Evolutionary conservation across 1,140 invertebrate species (phyloP).

Genomic region (fruit fly (Drosophila melanogaster)): DNA sequence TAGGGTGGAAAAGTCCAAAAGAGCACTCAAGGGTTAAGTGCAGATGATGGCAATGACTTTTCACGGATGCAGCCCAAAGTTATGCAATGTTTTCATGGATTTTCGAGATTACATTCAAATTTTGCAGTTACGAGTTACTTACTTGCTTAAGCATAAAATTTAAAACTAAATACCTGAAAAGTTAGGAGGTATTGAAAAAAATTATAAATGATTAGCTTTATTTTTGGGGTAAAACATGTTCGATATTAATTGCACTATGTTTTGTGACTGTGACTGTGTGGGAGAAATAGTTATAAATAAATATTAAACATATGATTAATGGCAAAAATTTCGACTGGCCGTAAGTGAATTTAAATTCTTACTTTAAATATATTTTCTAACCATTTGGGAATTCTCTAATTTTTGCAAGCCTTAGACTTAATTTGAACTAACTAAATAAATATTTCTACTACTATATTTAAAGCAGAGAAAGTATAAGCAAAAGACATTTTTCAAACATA

Average conservation of each 20-base stretch:
- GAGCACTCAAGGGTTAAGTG: conserved; percentile 13
- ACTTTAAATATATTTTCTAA: conserved; percentile 11
- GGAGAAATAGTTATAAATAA: conserved; percentile 32
- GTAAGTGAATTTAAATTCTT: not conserved
- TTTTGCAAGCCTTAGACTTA: conserved; percentile 32
- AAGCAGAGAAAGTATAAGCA: conserved; percentile 12
- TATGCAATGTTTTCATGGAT: conserved; percentile 49
- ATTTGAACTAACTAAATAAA: conserved; percentile 39
- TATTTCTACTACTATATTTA: conserved; percentile 10
- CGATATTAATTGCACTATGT: conserved; percentile 32
- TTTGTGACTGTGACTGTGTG: conserved; percentile 30
- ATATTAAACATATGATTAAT: conserved; percentile 23
- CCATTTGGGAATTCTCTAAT: conserved; percentile 73
- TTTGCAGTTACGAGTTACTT: conserved; percentile 7
- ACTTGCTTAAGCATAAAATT: conserved; percentile 12
- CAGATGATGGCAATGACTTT: conserved; percentile 1
- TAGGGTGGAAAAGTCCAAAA: not conserved
- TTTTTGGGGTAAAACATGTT: conserved; percentile 26
- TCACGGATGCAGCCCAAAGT: conserved; percentile 32
- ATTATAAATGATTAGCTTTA: conserved; percentile 28
- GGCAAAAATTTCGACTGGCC: conserved; percentile 37
- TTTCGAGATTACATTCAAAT: not conserved
- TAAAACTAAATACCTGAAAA: conserved; percentile 16
- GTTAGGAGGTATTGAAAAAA: conserved; percentile 6
- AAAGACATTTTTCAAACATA: not conserved